phyloP scores from a whole-genome alignment of 2,888 invertebrate genomes.

The Nebria brevicollis region DNA sequence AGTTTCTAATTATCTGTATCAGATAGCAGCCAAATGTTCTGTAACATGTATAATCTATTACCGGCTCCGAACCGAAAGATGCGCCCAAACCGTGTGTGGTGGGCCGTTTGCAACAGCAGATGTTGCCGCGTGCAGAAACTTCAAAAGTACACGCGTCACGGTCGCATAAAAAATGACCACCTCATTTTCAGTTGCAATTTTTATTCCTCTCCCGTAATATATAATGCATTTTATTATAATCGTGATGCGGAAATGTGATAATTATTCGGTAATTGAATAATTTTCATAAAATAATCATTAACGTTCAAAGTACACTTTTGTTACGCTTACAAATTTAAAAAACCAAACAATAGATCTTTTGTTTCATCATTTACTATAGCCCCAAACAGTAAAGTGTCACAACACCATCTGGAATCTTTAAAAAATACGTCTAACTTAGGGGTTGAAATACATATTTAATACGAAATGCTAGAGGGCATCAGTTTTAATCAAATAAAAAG shows the following conservation, averaged over 20 bases:
- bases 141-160: neutral
- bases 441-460: neutral
- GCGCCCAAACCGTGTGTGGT: neutral
- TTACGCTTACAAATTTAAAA: too few species aligned
- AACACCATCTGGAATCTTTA: too few species aligned
- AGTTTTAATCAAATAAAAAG: conserved; percentile 46
- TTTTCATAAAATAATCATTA: neutral
- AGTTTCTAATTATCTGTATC: conserved; percentile 57
- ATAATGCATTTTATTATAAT: neutral
- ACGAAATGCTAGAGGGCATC: conserved; percentile 12
- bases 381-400: too few species aligned
- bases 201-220: neutral
- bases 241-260: neutral
- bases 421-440: too few species aligned
- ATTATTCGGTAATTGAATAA: neutral
- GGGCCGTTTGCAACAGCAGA: neutral
- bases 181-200: neutral
- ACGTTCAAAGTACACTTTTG: neutral
- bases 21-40: conserved; percentile 58
- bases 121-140: neutral
- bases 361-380: too few species aligned
- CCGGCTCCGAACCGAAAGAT: neutral
- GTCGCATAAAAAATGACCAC: neutral
- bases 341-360: too few species aligned
- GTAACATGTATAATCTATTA: conserved; percentile 48